Conservation (phyloP, 2,113 vertebrate species). For the Hylia prasina region DNA sequence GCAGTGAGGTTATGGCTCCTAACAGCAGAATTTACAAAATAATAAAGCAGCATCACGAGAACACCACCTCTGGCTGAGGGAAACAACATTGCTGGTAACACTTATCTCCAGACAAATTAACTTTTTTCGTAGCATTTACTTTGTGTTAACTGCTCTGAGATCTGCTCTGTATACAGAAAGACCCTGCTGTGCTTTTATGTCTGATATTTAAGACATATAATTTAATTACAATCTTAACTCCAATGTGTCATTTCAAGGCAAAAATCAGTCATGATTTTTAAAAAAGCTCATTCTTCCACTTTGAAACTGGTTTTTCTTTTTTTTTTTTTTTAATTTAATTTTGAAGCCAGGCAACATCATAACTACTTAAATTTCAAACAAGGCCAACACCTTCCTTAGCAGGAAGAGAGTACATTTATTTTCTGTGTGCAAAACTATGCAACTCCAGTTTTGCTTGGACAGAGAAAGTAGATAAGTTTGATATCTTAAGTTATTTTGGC, state of each 20-base stretch:
- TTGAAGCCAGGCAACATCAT: background rate
- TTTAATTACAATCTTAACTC: background rate
- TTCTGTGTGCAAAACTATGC: background rate
- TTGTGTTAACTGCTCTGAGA: background rate
- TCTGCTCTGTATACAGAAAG: background rate
- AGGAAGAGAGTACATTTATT: background rate
- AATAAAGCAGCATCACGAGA: background rate
- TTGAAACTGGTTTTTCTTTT: background rate
- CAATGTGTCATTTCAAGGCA: background rate
- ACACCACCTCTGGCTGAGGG: background rate
- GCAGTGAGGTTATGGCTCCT: background rate
- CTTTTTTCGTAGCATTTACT: background rate
- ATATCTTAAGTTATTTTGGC: background rate
- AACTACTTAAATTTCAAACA: background rate
- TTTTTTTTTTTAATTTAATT: background rate
- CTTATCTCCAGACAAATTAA: background rate
- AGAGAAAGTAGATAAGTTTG: background rate
- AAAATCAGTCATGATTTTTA: background rate
- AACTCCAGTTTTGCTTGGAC: background rate
- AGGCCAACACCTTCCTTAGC: background rate
- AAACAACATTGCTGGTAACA: background rate
- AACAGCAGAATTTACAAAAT: background rate
- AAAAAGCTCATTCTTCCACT: background rate
- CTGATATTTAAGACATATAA: background rate
- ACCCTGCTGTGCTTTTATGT: background rate